These are phyloP conservation scores for Gnathonemus echidnorhynchus DNA, from an alignment of 2,113 vertebrate species.

Conservation along the genomic window DNA sequence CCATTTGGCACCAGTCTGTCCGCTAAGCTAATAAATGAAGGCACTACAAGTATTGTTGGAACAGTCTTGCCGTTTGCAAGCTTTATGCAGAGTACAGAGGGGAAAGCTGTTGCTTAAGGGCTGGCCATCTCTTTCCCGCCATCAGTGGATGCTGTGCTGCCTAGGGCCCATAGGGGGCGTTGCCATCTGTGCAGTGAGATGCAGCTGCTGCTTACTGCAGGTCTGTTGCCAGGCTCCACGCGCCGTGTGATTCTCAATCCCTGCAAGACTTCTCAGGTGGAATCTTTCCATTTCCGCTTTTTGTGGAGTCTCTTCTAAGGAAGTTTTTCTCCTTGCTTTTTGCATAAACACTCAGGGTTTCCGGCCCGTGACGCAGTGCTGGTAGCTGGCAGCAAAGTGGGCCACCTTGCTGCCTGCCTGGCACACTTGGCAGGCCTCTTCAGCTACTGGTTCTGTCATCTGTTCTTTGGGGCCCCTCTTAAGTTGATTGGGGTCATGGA, in stretches of 20 bases:
- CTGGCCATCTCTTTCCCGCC: background rate
- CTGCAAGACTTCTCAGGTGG: background rate
- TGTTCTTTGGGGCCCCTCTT: background rate
- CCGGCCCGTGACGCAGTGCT: background rate
- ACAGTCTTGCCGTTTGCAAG: background rate
- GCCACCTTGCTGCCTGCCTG: background rate
- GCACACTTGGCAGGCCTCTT: background rate
- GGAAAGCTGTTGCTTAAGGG: background rate
- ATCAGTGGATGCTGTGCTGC: background rate
- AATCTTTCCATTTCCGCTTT: background rate
- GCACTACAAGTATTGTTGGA: background rate
- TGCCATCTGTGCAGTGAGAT: background rate
- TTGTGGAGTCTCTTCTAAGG: background rate
- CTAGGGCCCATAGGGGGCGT: background rate
- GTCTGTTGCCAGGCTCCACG: background rate
- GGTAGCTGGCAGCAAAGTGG: background rate
- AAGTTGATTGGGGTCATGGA: background rate
- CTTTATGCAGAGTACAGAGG: background rate
- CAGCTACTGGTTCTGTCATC: background rate
- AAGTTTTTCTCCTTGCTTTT: background rate
- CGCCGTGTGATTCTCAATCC: background rate
- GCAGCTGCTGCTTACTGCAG: background rate
- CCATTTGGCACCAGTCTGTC: background rate
- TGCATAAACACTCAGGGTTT: background rate
- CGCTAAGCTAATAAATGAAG: background rate